Evolutionary conservation across 2,113 vertebrate genomes (phyloP).

Genomic region (Archocentrus centrarchus): DNA sequence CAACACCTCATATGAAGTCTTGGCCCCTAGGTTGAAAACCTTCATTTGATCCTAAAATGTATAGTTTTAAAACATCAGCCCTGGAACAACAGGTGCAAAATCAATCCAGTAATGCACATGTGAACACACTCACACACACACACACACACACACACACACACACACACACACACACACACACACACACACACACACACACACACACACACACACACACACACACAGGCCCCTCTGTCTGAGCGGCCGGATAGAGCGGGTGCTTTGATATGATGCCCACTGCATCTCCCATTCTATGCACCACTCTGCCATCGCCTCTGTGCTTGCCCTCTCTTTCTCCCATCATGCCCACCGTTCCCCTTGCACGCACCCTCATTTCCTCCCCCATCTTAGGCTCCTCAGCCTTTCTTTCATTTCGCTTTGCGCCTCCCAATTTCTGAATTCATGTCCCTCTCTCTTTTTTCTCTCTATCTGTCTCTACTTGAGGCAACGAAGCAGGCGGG

Average conservation of each 20-base stretch:
- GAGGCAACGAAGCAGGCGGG: constrained; percentile 33
- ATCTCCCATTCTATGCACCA: constrained; percentile 60
- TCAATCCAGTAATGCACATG: constrained; percentile 25
- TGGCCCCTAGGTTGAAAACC: constrained; percentile 9
- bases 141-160: neutral
- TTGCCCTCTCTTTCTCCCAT: constrained; percentile 33
- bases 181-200: constrained; percentile 60
- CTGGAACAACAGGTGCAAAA: constrained; percentile 74
- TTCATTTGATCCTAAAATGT: constrained; percentile 32
- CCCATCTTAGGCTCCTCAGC: constrained; percentile 47
- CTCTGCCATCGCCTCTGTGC: constrained; percentile 45
- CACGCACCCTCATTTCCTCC: constrained; percentile 42
- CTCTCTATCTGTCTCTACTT: constrained; percentile 20
- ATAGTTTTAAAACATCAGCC: constrained; percentile 23
- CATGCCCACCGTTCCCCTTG: constrained; percentile 44
- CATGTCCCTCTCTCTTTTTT: constrained; percentile 7
- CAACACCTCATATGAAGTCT: neutral
- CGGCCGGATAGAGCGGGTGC: constrained; percentile 69
- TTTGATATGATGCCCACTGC: constrained; percentile 79
- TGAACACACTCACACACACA: neutral
- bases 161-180: constrained; percentile 34
- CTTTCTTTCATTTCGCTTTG: constrained; percentile 58
- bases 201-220: constrained; percentile 48
- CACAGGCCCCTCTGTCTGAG: constrained; percentile 73
- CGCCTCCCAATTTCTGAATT: constrained; percentile 47